phyloP scores from a whole-genome alignment of 2,797 vertebrate genomes.

The Lophotriccus pileatus region DNA sequence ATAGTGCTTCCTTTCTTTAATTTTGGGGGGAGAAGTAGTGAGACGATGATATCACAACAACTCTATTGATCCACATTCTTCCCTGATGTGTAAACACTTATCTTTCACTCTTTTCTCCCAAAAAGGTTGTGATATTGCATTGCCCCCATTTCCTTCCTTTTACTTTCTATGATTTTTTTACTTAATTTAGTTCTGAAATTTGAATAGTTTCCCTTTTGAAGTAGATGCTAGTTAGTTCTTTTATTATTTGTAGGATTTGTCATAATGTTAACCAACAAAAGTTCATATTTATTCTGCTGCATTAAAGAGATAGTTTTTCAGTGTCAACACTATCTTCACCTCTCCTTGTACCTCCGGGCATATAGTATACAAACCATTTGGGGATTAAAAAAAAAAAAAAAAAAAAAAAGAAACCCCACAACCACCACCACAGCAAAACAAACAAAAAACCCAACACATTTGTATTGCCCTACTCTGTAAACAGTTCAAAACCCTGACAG shows the following conservation, averaged over 20 bases:
- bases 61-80: neutral
- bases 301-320: constrained; percentile 10
- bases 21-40: neutral
- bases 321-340: neutral
- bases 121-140: neutral
- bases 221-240: neutral
- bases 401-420: neutral
- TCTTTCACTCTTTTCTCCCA: neutral
- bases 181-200: constrained; percentile 22
- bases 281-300: neutral
- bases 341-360: neutral
- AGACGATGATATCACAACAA: neutral
- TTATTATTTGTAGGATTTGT: neutral
- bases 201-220: neutral
- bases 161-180: neutral
- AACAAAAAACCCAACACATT: neutral
- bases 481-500: neutral
- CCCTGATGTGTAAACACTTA: neutral
- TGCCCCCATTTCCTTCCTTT: neutral
- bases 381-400: neutral
- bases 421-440: neutral
- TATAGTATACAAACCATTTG: neutral
- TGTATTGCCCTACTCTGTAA: neutral
- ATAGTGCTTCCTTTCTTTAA: neutral
- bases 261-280: neutral